Conservation (phyloP, 2,888 invertebrate species). For the Thymelicus acteon region DNA sequence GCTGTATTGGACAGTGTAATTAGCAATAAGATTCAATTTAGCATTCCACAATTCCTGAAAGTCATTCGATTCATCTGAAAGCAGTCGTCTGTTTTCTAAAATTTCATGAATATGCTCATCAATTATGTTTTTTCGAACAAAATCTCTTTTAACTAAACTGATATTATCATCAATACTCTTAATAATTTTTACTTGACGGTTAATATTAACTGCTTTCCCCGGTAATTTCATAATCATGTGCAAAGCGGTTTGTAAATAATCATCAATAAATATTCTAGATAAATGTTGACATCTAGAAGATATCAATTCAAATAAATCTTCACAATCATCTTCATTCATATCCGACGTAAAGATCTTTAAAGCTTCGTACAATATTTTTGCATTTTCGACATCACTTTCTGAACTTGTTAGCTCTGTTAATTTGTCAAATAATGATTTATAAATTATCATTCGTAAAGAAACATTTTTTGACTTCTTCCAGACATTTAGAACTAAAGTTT, state of each 20-base stretch:
- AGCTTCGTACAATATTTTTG: constrained; percentile 51
- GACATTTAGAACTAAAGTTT: constrained; percentile 46
- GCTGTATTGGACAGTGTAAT: constrained; percentile 38
- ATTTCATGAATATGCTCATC: constrained; percentile 50
- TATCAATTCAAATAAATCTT: constrained; percentile 52
- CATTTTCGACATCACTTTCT: constrained; percentile 42
- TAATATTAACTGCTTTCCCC: constrained; percentile 47
- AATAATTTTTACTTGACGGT: constrained; percentile 47
- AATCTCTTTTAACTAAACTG: constrained; percentile 47
- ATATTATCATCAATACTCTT: constrained; percentile 47
- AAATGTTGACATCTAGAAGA: constrained; percentile 34
- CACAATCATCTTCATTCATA: constrained; percentile 57
- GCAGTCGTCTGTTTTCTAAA: constrained; percentile 44
- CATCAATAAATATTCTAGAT: constrained; percentile 47
- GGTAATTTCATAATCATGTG: constrained; percentile 51
- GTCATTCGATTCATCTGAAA: constrained; percentile 30
- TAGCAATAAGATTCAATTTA: constrained; percentile 50
- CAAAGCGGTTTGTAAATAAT: constrained; percentile 55
- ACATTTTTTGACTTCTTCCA: constrained; percentile 62
- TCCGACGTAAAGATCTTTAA: constrained; percentile 54
- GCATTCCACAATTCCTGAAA: constrained; percentile 40
- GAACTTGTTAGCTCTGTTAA: constrained; percentile 36
- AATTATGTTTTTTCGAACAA: constrained; percentile 48
- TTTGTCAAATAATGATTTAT: constrained; percentile 52
- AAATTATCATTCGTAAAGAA: constrained; percentile 57